Evolutionary conservation across 2,113 vertebrate genomes (phyloP).

Genomic region (Odontesthes bonariensis): DNA sequence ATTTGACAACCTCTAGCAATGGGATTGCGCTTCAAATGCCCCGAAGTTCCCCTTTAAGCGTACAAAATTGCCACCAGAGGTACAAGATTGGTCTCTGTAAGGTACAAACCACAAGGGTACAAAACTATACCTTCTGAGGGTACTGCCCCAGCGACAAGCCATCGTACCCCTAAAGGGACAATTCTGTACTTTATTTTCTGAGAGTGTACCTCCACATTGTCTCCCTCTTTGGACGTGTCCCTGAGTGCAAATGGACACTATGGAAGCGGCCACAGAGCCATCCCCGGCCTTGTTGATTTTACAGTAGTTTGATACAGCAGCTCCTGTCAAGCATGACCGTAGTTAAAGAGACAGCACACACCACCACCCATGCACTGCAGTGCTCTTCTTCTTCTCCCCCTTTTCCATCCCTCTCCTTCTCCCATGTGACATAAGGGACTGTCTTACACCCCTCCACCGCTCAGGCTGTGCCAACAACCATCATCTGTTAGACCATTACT

Average conservation of each 20-base stretch:
- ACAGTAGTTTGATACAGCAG: constrained; percentile 78
- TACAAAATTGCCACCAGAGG: too few species aligned
- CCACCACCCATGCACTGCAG: constrained; percentile 67
- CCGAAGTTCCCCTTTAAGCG: too few species aligned
- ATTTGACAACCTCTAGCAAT: too few species aligned
- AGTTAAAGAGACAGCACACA: constrained; percentile 76
- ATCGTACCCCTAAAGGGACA: too few species aligned
- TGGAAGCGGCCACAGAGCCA: constrained; percentile 53
- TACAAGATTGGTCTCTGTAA: too few species aligned
- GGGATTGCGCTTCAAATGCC: too few species aligned
- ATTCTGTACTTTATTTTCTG: too few species aligned
- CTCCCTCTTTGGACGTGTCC: constrained; percentile 41
- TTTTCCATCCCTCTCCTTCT: constrained; percentile 57
- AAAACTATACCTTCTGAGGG: too few species aligned
- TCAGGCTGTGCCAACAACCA: constrained; percentile 71
- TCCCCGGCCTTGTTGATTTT: constrained; percentile 64
- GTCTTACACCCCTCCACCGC: constrained; percentile 78
- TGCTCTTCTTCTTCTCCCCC: constrained; percentile 58
- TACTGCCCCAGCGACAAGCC: too few species aligned
- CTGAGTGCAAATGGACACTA: constrained; percentile 58
- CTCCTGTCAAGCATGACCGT: constrained; percentile 66
- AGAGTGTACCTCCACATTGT: constrained; percentile 40
- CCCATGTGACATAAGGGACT: constrained; percentile 78
- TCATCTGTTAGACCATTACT: constrained; percentile 79
- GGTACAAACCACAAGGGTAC: too few species aligned